A percentile compares a stretch with the other conserved stretches of the same genome.
Evolutionary conservation across 2,113 vertebrate species (phyloP).

Genomic region (Heterotis niloticus): DNA sequence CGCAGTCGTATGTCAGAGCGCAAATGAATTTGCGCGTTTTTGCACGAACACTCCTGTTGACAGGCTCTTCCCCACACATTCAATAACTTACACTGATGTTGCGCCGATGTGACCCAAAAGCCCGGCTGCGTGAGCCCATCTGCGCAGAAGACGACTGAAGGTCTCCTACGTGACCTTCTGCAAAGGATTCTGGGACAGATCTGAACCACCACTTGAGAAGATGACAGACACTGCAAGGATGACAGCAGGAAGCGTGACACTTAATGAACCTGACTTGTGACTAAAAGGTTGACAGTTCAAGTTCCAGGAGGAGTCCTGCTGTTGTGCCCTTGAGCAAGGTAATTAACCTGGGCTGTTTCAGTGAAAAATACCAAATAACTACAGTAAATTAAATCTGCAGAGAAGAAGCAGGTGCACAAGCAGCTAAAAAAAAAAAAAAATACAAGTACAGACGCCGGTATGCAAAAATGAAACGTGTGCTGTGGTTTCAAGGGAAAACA

Average conservation of each 20-base stretch:
- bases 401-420: neutral
- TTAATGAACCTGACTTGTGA: constrained; percentile 5
- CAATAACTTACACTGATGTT: too few relatives aligned
- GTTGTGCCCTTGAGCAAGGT: neutral
- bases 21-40: too few relatives aligned
- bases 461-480: neutral
- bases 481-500: too few relatives aligned
- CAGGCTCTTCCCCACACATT: too few relatives aligned
- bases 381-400: too few relatives aligned
- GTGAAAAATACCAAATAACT: neutral
- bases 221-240: neutral
- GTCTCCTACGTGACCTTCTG: neutral
- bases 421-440: neutral
- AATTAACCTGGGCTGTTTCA: neutral
- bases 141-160: neutral
- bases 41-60: too few relatives aligned
- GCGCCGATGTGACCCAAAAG: too few relatives aligned
- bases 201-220: too few relatives aligned
- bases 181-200: neutral
- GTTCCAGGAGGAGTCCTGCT: neutral
- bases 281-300: neutral
- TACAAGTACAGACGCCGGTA: neutral
- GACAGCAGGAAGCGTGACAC: neutral
- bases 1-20: too few relatives aligned
- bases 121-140: too few relatives aligned